Percentiles rank a stretch among this genome's conserved stretches.
These are phyloP conservation scores for Cordylochernes scorpioides DNA, from an alignment of 2,888 invertebrate genomes.

Conservation along the genomic window DNA sequence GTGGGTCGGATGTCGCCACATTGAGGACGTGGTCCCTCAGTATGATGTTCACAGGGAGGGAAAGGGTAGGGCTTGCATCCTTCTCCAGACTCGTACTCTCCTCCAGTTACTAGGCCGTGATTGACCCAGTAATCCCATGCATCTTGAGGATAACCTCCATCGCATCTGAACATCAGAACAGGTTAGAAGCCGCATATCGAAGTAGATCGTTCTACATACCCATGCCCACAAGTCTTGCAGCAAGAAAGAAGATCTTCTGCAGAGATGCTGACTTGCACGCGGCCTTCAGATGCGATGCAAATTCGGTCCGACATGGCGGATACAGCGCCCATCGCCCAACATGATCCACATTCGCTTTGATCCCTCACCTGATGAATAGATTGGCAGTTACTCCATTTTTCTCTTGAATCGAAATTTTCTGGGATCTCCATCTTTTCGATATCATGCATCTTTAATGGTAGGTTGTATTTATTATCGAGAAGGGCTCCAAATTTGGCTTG, in stretches of 20 bases:
- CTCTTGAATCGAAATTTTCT: too few relatives aligned
- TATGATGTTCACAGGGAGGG: conserved; percentile 65
- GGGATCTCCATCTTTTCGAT: too few relatives aligned
- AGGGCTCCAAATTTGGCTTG: too few relatives aligned
- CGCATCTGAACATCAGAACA: conserved; percentile 32
- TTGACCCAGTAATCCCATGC: conserved; percentile 70
- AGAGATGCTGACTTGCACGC: conserved; percentile 44
- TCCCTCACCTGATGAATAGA: too few relatives aligned
- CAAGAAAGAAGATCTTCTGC: conserved; percentile 65
- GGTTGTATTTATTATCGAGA: too few relatives aligned
- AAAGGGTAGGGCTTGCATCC: conserved; percentile 70
- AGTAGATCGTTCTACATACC: too few relatives aligned
- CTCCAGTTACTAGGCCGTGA: conserved; percentile 63
- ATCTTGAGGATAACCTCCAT: conserved; percentile 50
- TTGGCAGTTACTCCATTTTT: too few relatives aligned
- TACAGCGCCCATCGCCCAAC: conserved; percentile 67
- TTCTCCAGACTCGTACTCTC: conserved; percentile 40
- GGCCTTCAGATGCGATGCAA: conserved; percentile 49
- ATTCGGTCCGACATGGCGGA: conserved; percentile 68
- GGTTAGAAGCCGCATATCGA: too few relatives aligned
- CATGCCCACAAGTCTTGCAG: conserved; percentile 40
- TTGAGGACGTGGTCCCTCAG: conserved; percentile 42
- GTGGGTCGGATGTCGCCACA: conserved; percentile 42
- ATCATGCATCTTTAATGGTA: too few relatives aligned
- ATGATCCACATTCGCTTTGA: too few relatives aligned